A percentile compares a stretch with the other conserved stretches of the same genome.
Evolutionary conservation across 2,888 invertebrate genomes (phyloP).

Genomic region (Lypha dubia): DNA sequence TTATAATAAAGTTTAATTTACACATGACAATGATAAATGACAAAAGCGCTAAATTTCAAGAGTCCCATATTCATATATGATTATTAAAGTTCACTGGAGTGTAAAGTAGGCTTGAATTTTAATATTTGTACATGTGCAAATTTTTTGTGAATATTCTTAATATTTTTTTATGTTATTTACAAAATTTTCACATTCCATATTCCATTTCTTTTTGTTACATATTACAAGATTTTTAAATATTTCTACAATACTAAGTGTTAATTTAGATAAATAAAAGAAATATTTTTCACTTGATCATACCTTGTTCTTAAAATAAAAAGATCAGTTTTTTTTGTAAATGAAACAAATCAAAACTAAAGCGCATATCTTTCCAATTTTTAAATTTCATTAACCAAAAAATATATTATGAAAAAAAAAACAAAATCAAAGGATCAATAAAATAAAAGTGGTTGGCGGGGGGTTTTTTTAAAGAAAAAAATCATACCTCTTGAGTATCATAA

Average conservation of each 20-base stretch:
- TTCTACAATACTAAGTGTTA: slow-evolving; percentile 38
- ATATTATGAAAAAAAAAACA: slow-evolving; percentile 54
- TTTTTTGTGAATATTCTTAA: slow-evolving; percentile 44
- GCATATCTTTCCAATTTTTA: slow-evolving; percentile 30
- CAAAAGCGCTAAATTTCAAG: too few species aligned
- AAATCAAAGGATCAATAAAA: slow-evolving; percentile 60
- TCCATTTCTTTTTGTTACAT: neutral
- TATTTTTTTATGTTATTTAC: slow-evolving; percentile 3
- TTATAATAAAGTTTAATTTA: too few species aligned
- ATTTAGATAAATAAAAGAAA: slow-evolving; percentile 21
- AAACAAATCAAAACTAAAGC: slow-evolving; percentile 25
- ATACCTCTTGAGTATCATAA: slow-evolving; percentile 77
- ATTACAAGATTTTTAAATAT: neutral
- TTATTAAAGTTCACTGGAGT: neutral
- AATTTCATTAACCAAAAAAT: slow-evolving; percentile 45
- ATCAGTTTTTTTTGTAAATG: slow-evolving; percentile 20
- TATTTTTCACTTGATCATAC: slow-evolving; percentile 7
- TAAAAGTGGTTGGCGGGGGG: slow-evolving; percentile 26
- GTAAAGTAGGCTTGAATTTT: neutral
- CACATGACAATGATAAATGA: too few species aligned
- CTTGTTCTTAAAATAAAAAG: slow-evolving; percentile 25
- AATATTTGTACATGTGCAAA: neutral
- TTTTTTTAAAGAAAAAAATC: slow-evolving; percentile 73
- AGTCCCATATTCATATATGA: neutral
- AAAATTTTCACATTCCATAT: neutral